Evolutionary conservation across 2,113 vertebrate species (phyloP).

Genomic region (Hylia prasina): DNA sequence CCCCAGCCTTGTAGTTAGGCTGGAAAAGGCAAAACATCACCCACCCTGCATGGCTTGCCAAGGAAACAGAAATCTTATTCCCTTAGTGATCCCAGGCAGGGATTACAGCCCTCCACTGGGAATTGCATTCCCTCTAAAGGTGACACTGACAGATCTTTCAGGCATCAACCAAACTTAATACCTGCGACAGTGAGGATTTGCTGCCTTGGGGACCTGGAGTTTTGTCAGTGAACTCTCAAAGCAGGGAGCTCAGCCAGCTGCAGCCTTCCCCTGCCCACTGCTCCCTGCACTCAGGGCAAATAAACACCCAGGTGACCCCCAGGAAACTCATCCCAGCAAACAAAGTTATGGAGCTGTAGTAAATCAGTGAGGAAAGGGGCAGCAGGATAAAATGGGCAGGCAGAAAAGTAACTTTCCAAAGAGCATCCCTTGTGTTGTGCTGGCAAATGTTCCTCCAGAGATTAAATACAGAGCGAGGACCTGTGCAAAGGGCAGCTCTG

Average conservation of each 20-base stretch:
- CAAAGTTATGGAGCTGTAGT: rapidly evolving
- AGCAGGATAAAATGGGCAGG: background rate
- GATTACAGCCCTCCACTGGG: background rate
- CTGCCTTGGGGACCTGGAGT: background rate
- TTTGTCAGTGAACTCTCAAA: background rate
- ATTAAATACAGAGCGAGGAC: background rate
- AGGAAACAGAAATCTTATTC: background rate
- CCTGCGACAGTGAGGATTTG: background rate
- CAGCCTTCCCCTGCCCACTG: background rate
- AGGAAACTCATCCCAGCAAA: background rate
- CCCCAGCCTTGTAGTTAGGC: background rate
- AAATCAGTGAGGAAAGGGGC: rapidly evolving
- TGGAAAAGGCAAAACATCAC: background rate
- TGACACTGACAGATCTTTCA: background rate
- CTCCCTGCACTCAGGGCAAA: background rate
- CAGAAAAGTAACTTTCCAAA: background rate
- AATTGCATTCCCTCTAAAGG: background rate
- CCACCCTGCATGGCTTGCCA: background rate
- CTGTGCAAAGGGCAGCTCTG: background rate
- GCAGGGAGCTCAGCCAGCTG: background rate
- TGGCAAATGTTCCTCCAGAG: background rate
- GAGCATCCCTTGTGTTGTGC: background rate
- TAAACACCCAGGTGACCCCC: background rate
- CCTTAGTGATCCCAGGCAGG: background rate
- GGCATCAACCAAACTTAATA: background rate